Percentiles rank a stretch among this genome's conserved stretches.
phyloP scores from a whole-genome alignment of 2,113 vertebrate genomes.

The Choloepus hoffmanni region DNA sequence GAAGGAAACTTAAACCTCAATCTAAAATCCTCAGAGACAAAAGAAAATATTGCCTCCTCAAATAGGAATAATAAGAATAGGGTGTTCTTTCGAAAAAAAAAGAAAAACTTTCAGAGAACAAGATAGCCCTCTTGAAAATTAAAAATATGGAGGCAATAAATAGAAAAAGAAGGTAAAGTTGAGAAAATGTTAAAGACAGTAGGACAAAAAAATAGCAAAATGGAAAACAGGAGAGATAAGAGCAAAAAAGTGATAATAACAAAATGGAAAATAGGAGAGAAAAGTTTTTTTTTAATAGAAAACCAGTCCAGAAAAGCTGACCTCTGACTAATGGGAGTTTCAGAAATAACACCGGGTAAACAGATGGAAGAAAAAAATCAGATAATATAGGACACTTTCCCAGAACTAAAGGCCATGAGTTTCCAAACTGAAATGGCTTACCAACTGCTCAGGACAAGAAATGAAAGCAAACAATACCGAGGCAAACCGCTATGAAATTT shows the following conservation, averaged over 20 bases:
- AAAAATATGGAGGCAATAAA: background rate
- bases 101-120: background rate
- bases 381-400: constrained; percentile 32
- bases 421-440: constrained; percentile 58
- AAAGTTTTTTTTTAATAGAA: constrained; percentile 39
- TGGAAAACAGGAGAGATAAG: background rate
- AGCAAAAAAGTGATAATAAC: background rate
- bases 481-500: constrained; percentile 61
- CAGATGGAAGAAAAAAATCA: constrained; percentile 21
- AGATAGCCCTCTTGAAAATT: background rate
- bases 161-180: background rate
- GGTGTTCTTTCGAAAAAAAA: background rate
- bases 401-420: constrained; percentile 53
- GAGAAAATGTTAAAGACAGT: background rate
- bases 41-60: background rate
- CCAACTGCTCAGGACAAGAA: constrained; percentile 41
- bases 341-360: constrained; percentile 48
- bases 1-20: background rate
- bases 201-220: constrained; percentile 1
- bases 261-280: constrained; percentile 11
- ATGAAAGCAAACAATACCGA: constrained; percentile 64
- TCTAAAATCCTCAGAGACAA: background rate
- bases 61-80: background rate
- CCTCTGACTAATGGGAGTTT: constrained; percentile 53
- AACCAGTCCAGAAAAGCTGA: background rate